Conservation (phyloP, 2,113 vertebrate genomes). For the Seriola aureovittata region DNA sequence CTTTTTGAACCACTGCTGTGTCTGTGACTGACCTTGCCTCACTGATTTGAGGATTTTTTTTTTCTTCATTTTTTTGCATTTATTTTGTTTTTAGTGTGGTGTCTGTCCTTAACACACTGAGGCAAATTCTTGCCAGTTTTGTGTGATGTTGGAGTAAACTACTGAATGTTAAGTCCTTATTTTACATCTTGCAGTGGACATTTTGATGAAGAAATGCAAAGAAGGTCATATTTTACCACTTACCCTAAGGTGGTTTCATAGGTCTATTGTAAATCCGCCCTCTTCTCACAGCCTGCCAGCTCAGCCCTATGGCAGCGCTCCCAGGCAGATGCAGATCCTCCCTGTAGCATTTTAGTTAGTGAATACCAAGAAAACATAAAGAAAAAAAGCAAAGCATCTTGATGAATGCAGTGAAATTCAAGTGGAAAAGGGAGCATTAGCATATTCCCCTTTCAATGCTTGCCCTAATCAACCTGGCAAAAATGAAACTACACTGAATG, state of each 20-base stretch:
- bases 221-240: slow-evolving; percentile 44
- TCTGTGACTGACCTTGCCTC: slow-evolving; percentile 11
- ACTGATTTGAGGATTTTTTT: neutral
- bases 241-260: slow-evolving; percentile 48
- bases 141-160: slow-evolving; percentile 26
- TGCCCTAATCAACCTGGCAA: neutral
- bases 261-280: slow-evolving; percentile 22
- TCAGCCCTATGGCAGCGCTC: slow-evolving; percentile 46
- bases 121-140: slow-evolving; percentile 4
- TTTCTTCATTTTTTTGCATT: neutral
- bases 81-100: neutral
- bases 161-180: slow-evolving; percentile 50
- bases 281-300: slow-evolving; percentile 14
- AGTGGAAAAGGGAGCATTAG: neutral
- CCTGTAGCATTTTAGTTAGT: slow-evolving; percentile 17
- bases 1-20: neutral
- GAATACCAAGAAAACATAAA: slow-evolving; percentile 19
- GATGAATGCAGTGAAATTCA: neutral
- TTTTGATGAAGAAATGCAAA: slow-evolving; percentile 55
- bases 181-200: slow-evolving; percentile 56
- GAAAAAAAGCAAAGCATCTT: neutral
- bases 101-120: neutral
- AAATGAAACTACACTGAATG: neutral
- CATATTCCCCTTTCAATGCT: neutral
- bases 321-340: slow-evolving; percentile 42